Base-by-base conservation (phyloP, 2,113 vertebrate species). In the Neolamprologus caudopunctatus region DNA sequence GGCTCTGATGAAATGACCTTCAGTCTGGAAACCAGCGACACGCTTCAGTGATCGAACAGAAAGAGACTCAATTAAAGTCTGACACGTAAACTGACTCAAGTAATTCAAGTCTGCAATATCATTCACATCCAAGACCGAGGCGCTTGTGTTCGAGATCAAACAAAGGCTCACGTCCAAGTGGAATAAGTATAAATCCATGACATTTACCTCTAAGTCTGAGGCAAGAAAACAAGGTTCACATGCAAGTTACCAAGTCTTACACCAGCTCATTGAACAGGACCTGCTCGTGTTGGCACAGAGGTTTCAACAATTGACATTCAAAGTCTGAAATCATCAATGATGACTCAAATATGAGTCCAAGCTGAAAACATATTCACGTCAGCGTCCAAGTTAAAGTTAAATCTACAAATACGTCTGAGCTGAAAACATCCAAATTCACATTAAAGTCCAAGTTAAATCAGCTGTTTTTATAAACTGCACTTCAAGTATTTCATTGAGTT, bases 361-460 rank as follows among this genome's bases (percentile, higher is more conserved):
- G 63, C 63, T 68, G 17, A 37, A 24, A 45, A 19, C 37, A 24
- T 24, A 26, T 26, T 9, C n/a, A 71, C 0, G 2, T 26, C 0
- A 71, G 37, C 1, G 66, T 42, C 37, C 66, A 42, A 9, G 37
- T 71, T 21, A 16, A 42, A 21, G 7, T 0, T 40, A 28, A 47
- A 0, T 11, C 37, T 73, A 14, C 0, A 0, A 71, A 24, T 0
- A 17, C 6, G 21, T 45, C 8, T 28, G 14, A 75, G 42, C 9
- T 50, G 42, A 50, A 73, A 73, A 50, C 42, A 31, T 75, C 14
- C 4, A 75, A 47, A 75, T 28, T 47, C 13, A 50, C 24, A 50
- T 50, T 9, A 12, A 73, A 26, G 1, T 73, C 0, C 31, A 35
- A 50, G 42, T n/a, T 78, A 19, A 5, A 75, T 26, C 40, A 26